A percentile compares a stretch with the other conserved stretches of the same genome.
Conservation (phyloP, 1,140 invertebrate species). For the Magallana angulata region DNA sequence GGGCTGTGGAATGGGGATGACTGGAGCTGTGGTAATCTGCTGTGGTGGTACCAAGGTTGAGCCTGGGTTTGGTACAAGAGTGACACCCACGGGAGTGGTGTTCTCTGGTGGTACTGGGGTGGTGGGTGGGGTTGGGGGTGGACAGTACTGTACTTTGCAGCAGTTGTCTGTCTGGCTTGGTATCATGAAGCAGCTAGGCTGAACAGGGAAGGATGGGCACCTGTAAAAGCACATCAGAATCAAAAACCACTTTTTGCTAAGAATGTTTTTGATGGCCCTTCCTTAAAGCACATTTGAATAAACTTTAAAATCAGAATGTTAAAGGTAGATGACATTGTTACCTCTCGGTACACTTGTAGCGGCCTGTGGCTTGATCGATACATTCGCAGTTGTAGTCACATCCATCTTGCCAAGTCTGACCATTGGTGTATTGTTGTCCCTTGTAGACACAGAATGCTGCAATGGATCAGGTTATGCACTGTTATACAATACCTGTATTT, state of each 20-base stretch:
- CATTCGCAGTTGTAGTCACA: conserved; percentile 59
- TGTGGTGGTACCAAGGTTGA: conserved; percentile 4
- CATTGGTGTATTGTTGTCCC: conserved; percentile 51
- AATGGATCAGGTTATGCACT: background rate
- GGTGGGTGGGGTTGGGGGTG: conserved; percentile 34
- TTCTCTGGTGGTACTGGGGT: conserved; percentile 31
- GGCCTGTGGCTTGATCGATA: conserved; percentile 52
- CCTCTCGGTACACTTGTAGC: conserved; percentile 59
- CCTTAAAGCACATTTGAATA: too few species aligned
- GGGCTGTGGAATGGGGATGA: conserved; percentile 23
- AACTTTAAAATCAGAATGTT: too few species aligned
- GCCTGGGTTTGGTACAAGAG: conserved; percentile 1
- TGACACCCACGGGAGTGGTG: conserved; percentile 13
- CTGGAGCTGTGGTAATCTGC: background rate
- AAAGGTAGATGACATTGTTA: background rate
- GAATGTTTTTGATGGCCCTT: too few species aligned
- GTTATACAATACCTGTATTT: too few species aligned
- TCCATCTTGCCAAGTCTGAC: conserved; percentile 62
- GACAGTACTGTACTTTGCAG: conserved; percentile 60
- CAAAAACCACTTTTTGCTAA: too few species aligned
- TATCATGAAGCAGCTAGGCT: conserved; percentile 56
- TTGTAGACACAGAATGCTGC: conserved; percentile 60
- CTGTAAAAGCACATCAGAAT: conserved; percentile 15
- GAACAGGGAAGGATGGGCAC: conserved; percentile 49
- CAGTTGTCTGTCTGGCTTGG: conserved; percentile 58